Evolutionary conservation across 2,888 invertebrate genomes (phyloP).

Genomic region (Phyllotreta cruciferae): DNA sequence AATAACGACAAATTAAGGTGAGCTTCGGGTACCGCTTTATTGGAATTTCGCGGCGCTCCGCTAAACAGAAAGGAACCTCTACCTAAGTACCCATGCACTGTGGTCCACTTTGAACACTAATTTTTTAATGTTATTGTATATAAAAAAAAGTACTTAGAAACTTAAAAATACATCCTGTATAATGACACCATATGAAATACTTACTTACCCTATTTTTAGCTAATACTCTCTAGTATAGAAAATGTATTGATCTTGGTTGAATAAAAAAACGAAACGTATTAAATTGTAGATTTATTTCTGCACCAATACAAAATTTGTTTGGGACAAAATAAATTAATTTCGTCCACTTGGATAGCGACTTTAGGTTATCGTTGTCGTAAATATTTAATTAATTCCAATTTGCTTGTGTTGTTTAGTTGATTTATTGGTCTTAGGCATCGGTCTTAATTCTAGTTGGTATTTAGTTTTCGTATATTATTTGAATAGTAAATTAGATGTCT

Average conservation of each 20-base stretch:
- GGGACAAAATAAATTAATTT: conserved; percentile 4
- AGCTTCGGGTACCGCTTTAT: conserved; percentile 26
- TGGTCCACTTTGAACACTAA: neutral
- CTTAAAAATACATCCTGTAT: no score
- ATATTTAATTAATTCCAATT: conserved; percentile 25
- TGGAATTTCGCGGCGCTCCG: conserved; percentile 27
- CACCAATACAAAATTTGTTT: no score
- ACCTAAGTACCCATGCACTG: neutral
- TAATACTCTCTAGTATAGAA: no score
- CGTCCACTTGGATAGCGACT: neutral
- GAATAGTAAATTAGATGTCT: conserved; percentile 9
- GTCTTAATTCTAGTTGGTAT: conserved; percentile 24
- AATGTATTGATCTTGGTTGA: no score
- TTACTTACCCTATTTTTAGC: no score
- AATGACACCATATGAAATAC: no score
- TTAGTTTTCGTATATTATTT: conserved; percentile 12
- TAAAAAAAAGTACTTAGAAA: neutral
- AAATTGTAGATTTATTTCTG: no score
- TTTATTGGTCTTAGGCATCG: conserved; percentile 17
- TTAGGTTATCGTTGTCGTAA: conserved; percentile 11
- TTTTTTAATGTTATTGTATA: neutral
- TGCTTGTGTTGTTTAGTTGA: conserved; percentile 20
- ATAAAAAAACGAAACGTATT: no score
- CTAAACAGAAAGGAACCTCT: neutral
- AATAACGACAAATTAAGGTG: conserved; percentile 35